Evolutionary conservation across 1,140 invertebrate genomes (phyloP), one percentile per base, ranked within the genome.

Genomic region (Drosophila sucinea): DNA sequence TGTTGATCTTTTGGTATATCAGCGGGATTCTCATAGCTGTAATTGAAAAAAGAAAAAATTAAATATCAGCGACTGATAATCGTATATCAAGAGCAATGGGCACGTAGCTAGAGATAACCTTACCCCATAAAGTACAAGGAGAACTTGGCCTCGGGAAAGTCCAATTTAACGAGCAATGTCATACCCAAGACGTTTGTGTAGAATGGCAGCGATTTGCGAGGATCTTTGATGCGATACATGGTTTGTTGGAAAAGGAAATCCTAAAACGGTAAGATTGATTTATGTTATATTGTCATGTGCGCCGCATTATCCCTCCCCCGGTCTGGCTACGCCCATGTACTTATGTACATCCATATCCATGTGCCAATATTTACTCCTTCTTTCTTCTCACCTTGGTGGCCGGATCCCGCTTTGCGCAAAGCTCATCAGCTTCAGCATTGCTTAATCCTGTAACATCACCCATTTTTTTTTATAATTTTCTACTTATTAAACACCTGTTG

Each of bases 161-260:
- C 97, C 3, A 97, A 91, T 91, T 98, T 98, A 73, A 97, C 95
- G 51, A 99, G 92, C 17, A 99, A 93, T 3, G 94, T 95, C 98
- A 99, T 98, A 11, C 98, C 98, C 3, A 99, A 92, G 2, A 98
- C 96, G 73, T 95, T 94, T 0, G 97, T 96, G 92, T 99, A 99
- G 91, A 99, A 99, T 32, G 97, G 96, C 38, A 99, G 91, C 0
- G 97, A 97, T 70, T 94, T 95, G 81, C 94, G 94, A 1, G 98
- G 97, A 92, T 99, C 97, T 92, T 98, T 98, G 57, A 99, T 97
- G 63, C 98, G 94, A 85, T 96, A 97, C 98, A 99, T 99, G 6
- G 98, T 98, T 94, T 99, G 98, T 93, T 98, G 98, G 91, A 99
- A 96, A 66, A 98, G 94, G 90, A 97, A 98, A 60, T 97, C 96